These are phyloP conservation scores for Calyptommatus sinebrachiatus DNA, from an alignment of 2,113 vertebrate genomes.

Conservation along the genomic window DNA sequence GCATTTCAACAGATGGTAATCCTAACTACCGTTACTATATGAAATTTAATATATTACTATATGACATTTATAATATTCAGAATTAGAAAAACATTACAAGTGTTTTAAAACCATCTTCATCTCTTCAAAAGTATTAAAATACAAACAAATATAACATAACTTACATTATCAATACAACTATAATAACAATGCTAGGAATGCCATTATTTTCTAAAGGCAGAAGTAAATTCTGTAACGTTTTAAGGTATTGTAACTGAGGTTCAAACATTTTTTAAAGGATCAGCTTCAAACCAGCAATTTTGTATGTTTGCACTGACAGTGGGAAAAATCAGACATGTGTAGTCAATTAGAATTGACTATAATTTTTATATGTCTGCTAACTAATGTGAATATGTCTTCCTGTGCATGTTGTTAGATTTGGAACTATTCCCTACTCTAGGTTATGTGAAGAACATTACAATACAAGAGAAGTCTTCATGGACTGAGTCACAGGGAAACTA, in stretches of 20 bases:
- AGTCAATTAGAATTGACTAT: not conserved
- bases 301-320: not conserved
- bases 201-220: not conserved
- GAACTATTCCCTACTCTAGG: not conserved
- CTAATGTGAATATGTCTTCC: not conserved
- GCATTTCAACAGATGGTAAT: conserved; percentile 8
- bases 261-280: not conserved
- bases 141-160: no score
- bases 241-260: not conserved
- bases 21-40: not conserved
- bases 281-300: not conserved
- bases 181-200: no score
- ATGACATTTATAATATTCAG: not conserved
- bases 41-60: not conserved
- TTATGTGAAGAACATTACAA: not conserved
- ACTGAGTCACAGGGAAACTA: no score
- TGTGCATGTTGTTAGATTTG: not conserved
- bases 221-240: not conserved
- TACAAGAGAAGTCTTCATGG: no score
- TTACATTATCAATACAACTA: no score
- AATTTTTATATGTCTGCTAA: not conserved
- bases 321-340: not conserved
- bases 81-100: not conserved
- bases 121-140: not conserved
- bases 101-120: not conserved